Conservation (phyloP, 2,797 vertebrate genomes). For the Sylvilagus floridanus region DNA sequence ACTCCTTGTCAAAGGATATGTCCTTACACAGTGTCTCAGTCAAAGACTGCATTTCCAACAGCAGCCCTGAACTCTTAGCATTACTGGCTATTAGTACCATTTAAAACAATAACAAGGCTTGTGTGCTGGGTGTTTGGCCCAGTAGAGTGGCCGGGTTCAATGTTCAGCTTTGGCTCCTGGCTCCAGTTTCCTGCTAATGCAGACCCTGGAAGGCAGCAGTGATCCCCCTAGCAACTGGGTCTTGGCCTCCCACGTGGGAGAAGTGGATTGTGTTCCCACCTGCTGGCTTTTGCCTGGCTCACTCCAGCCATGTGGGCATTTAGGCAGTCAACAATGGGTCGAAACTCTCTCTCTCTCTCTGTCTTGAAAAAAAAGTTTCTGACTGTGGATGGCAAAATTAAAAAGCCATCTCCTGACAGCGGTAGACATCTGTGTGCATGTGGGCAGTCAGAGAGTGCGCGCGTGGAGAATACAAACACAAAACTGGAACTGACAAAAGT, state of each 20-base stretch:
- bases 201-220: too few relatives aligned
- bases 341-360: too few relatives aligned
- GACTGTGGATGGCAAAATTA: slow-evolving; percentile 36
- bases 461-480: background rate
- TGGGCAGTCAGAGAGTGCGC: background rate
- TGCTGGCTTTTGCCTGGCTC: too few relatives aligned
- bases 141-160: too few relatives aligned
- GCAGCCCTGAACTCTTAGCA: background rate
- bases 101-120: background rate
- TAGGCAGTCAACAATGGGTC: too few relatives aligned
- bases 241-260: too few relatives aligned
- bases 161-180: too few relatives aligned
- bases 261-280: too few relatives aligned
- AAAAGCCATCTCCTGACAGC: background rate
- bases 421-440: background rate
- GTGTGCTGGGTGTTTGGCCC: too few relatives aligned
- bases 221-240: too few relatives aligned
- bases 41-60: background rate
- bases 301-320: too few relatives aligned
- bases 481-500: background rate
- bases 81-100: background rate
- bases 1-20: background rate
- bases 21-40: background rate
- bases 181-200: too few relatives aligned
- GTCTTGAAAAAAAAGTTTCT: background rate